Evolutionary conservation across 2,113 vertebrate genomes (phyloP), one percentile per base, ranked within the genome.

Genomic region (Pleuronectes platessa): DNA sequence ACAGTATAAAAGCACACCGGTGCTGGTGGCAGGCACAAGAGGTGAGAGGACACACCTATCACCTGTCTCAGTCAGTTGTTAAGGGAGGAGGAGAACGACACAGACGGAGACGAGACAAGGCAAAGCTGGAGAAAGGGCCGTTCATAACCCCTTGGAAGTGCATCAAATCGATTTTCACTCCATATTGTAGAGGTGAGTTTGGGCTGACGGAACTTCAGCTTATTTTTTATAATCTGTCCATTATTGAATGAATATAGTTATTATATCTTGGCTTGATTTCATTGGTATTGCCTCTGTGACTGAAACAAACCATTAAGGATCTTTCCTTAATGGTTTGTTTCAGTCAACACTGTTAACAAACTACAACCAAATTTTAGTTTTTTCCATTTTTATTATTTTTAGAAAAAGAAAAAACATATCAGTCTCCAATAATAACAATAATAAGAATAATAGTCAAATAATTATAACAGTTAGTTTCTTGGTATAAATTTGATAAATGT

Each of bases 1-100:
- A 64, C 21, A 37, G 59, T 90, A 93, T 90, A 92, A 89, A 93
- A 59, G 59, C 71, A 69, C 58, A 40, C 78, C 84, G 85, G 86
- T 82, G 64, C 55, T 35, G 51, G 35, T 51, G 61, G 53, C 65
- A 49, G 56, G 51, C 56, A 82, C 10, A 2, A 67, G 20, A 72
- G 20, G 18, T 68, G 80, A 17, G n/a, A 73, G 82, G 80, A 87
- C 83, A 89, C 79, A 70, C 81, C 81, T 74, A 18, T 63, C 59
- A 26, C 51, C 18, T 54, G 51, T n/a, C 7, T 54, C 18, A n/a
- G 60, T 77, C 69, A 66, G 18, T 27, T 31, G 71, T 55, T 51
- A 31, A 31, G 31, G 79, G 54, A 55, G 54, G 26, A 54, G 18
- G 51, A 54, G 51, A 54, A 15, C 11, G 51, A 54, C 11, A 51